Base-by-base conservation (phyloP, 2,113 vertebrate genomes). In the Smithornis capensis region DNA sequence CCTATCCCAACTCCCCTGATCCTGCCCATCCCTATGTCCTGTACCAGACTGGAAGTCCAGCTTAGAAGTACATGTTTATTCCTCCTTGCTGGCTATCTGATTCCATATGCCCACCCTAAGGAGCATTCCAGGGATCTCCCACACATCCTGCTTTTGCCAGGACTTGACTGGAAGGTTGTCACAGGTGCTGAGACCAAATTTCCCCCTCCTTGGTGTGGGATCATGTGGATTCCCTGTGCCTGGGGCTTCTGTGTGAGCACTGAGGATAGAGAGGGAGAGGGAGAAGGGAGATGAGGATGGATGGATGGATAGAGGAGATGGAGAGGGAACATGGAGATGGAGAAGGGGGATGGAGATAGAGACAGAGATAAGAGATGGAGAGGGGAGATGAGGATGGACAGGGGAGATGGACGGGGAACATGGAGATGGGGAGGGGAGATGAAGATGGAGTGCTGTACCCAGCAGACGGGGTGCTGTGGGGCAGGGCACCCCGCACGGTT, bases 21-120 rank as follows among this genome's bases (percentile, higher is more conserved):
- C 55, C 77, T 37, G 37, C 53, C 78, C 23, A 19, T 31, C 44
- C 45, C 37, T 0, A 1, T 24, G 16, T 44, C 55, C 74, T 50
- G 35, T 7, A 8, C 52, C 35, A 4, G 9, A 6, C 24, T 8
- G 24, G 6, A 67, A 62, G 16, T 8, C 75, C 64, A 50, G 19
- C 12, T 2, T 16, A 70, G 55, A 33, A 33, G 33, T 5, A 37
- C 40, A 3, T 38, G 52, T 53, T 33, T 21, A 2, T 8, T 50
- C 40, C 62, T 59, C 57, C 52, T 29, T 2, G 0, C 40, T 37
- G 53, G 12, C 14, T 33, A 35, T 5, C 77, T 53, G 47, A 70
- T 22, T 19, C 64, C 28, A 0, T 0, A 2, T 33, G 12, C 53
- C 42, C 78, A 19, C 14, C 9, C 55, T 33, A 1, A 0, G 10